These are phyloP conservation scores for Coregonus sp. DNA, from an alignment of 2,797 vertebrate genomes.

Conservation along the genomic window DNA sequence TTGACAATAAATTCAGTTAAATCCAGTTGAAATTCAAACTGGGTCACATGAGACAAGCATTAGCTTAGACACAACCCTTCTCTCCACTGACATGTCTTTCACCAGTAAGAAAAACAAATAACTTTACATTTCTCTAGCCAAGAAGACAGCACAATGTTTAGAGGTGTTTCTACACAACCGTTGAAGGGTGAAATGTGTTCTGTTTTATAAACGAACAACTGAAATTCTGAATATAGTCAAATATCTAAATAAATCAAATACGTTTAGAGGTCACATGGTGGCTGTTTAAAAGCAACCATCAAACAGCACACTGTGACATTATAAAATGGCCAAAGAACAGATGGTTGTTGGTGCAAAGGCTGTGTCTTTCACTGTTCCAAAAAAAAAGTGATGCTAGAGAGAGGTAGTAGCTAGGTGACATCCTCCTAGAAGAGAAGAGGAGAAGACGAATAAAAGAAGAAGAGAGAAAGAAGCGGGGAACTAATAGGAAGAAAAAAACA, in stretches of 20 bases:
- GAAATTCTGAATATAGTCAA: background rate
- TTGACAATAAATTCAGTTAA: constrained; percentile 48
- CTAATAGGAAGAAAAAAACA: too few relatives aligned
- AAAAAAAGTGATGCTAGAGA: too few relatives aligned
- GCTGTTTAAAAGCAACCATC: constrained; percentile 17
- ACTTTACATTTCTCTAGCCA: constrained; percentile 31
- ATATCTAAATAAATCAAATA: background rate
- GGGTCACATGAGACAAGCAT: background rate
- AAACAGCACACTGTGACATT: constrained; percentile 6
- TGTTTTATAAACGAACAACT: background rate
- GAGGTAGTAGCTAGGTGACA: too few relatives aligned
- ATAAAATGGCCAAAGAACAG: too few relatives aligned
- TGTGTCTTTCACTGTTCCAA: constrained; percentile 61
- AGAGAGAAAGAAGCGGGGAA: too few relatives aligned
- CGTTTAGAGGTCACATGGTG: background rate
- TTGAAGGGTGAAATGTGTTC: background rate
- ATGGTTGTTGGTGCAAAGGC: constrained; percentile 69
- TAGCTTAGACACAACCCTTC: background rate
- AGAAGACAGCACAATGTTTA: constrained; percentile 65
- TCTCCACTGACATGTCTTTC: background rate
- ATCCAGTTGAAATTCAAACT: background rate
- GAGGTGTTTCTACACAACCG: background rate
- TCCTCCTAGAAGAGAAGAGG: too few relatives aligned
- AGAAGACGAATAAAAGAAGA: too few relatives aligned
- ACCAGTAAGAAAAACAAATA: constrained; percentile 17